A percentile compares a stretch with the other conserved stretches of the same genome.
Conservation (phyloP, 2,113 vertebrate genomes). For the Eulemur macaco region DNA sequence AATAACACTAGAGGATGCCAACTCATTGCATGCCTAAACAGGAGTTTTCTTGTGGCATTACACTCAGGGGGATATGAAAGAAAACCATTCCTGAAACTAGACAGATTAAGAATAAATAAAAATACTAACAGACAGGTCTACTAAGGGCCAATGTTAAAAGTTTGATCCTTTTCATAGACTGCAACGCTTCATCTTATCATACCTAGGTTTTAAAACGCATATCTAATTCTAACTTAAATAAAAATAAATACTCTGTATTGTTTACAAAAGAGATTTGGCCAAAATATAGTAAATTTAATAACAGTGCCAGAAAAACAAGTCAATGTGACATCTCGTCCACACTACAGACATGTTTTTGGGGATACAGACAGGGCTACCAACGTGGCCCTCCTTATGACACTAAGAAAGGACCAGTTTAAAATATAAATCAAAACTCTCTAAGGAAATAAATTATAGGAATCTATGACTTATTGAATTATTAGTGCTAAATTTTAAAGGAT, state of each 20-base stretch:
- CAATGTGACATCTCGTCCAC: neutral
- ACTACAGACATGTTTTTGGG: neutral
- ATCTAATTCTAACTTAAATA: neutral
- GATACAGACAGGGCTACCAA: neutral
- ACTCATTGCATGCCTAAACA: neutral
- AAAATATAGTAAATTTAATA: neutral
- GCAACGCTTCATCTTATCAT: neutral
- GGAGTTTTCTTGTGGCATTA: neutral
- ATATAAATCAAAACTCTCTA: neutral
- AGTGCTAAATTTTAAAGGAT: neutral
- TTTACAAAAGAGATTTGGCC: neutral
- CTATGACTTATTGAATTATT: neutral
- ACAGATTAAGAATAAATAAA: neutral
- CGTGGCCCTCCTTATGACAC: neutral
- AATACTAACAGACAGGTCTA: neutral
- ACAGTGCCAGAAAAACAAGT: neutral
- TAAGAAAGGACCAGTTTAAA: neutral
- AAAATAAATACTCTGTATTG: neutral
- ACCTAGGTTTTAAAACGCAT: neutral
- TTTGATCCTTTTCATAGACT: neutral
- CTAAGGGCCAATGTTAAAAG: neutral
- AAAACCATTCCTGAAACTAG: neutral
- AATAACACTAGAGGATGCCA: neutral
- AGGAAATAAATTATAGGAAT: neutral
- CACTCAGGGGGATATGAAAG: neutral